A percentile compares a stretch with the other conserved stretches of the same genome.
phyloP scores from a whole-genome alignment of 2,113 vertebrate genomes.

The Amphiprion ocellaris region DNA sequence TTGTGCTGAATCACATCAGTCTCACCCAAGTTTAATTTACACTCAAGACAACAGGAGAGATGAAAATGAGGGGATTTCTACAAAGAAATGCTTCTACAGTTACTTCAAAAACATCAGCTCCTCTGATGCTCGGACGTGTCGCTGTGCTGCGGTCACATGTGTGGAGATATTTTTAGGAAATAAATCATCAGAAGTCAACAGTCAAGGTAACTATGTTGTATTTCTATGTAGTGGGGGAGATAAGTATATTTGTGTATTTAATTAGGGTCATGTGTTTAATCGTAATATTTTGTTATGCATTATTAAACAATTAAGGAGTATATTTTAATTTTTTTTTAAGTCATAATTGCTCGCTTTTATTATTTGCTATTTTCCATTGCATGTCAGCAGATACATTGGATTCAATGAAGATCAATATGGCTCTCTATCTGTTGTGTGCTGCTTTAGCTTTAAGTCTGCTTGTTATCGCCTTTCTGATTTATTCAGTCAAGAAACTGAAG shows the following conservation, averaged over 20 bases:
- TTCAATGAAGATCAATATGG: accelerated
- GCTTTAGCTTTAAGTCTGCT: constrained; percentile 31
- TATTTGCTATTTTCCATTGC: not conserved
- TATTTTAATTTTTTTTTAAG: too few relatives aligned
- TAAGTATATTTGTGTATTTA: not conserved
- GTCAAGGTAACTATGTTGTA: not conserved
- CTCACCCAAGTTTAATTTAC: not conserved
- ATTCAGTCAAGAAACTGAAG: constrained; percentile 24
- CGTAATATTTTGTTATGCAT: not conserved
- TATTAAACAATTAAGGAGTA: too few relatives aligned
- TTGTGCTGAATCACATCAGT: not conserved
- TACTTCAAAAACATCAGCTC: constrained; percentile 10
- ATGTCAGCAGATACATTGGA: not conserved
- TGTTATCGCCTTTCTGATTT: constrained; percentile 37
- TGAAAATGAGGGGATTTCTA: not conserved
- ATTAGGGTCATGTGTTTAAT: not conserved
- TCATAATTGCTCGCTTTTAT: not conserved
- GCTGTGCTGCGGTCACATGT: constrained; percentile 44
- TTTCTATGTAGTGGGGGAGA: not conserved
- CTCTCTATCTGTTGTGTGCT: constrained; percentile 16
- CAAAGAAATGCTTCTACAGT: constrained; percentile 19
- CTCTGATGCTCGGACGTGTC: constrained; percentile 37
- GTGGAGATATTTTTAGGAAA: constrained; percentile 16
- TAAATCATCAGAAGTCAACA: not conserved
- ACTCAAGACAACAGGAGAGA: not conserved